Base-by-base conservation (phyloP, 2,888 invertebrate species). In the Xylophagus ater region DNA sequence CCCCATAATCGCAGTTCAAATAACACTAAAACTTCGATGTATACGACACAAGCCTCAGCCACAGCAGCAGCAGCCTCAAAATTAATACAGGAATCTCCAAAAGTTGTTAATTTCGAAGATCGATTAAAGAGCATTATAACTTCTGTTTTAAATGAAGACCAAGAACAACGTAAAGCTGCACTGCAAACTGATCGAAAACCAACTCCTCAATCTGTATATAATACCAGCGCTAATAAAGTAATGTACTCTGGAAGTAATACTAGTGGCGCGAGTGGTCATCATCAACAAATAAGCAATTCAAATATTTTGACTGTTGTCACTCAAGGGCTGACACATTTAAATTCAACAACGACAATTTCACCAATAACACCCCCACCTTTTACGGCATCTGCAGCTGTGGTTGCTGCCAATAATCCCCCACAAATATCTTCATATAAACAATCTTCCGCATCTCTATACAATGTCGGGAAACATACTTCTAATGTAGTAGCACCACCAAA, bases 101-200 rank as follows among this genome's bases (percentile, higher is more conserved):
- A 81, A 55, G 78, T 82, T 44, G 81, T 84, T 38, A 87, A 89
- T 62, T 89, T 89, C 60, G 89, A 92, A 62, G 89, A 92, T 63
- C 72, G 90, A 18, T 70, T 88, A 29, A 86, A 88, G 65, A 84
- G 81, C 56, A 84, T 88, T 44, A 88, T 88, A 46, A 85, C 85
- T 3, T 81, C 81, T 3, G 87, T 85, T 37, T 65, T 89, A 24
- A 89, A 89, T 59, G 88, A 89, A 59, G 88, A 87, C 59, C 83
- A 83, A 54, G 69, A 66, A 45, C 65, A 65, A 31, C 59, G 64
- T 20, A 65, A 65, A 47, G 61, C 58, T 35, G 57, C 55, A 9
- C 40, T 57, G n/a, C 42, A 46, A 15, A 41, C 40, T 8, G 45
- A 47, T 9, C 44, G 43, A 4, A 47, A 48, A 23, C 50, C 25